These are phyloP conservation scores for Diadegma fenestrale DNA, from an alignment of 2,888 invertebrate genomes.

Conservation along the genomic window DNA sequence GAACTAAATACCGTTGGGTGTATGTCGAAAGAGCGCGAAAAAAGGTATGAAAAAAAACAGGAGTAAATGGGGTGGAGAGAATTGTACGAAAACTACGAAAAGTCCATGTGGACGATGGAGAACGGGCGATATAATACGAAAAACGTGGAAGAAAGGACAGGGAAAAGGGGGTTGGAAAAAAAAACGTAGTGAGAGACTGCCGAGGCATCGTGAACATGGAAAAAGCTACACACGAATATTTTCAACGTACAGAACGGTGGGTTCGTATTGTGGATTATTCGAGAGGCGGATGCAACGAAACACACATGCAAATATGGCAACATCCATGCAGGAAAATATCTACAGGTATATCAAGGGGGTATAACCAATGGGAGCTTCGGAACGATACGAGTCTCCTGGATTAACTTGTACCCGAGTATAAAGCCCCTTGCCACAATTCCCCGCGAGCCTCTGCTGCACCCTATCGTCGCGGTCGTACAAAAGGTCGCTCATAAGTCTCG, in stretches of 20 bases:
- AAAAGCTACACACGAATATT: slow-evolving; percentile 58
- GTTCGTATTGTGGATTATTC: slow-evolving; percentile 47
- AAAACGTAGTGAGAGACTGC: slow-evolving; percentile 52
- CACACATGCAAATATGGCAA: slow-evolving; percentile 41
- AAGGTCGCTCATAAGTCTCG: slow-evolving; percentile 80
- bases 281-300: slow-evolving; percentile 46
- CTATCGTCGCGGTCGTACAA: slow-evolving; percentile 76
- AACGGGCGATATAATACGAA: slow-evolving; percentile 43
- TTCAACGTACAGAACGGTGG: slow-evolving; percentile 55
- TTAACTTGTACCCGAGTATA: slow-evolving; percentile 81
- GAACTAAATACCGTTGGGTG: slow-evolving; percentile 27
- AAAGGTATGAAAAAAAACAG: slow-evolving; percentile 34
- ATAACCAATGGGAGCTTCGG: slow-evolving; percentile 59
- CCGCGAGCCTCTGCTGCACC: slow-evolving; percentile 51
- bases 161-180: slow-evolving; percentile 34
- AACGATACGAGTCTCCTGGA: slow-evolving; percentile 72
- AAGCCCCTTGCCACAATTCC: slow-evolving; percentile 72
- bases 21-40: slow-evolving; percentile 47
- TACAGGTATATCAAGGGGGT: slow-evolving; percentile 8
- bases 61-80: slow-evolving; percentile 56
- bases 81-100: slow-evolving; percentile 61
- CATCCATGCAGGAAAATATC: slow-evolving; percentile 22
- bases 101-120: slow-evolving; percentile 38
- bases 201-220: slow-evolving; percentile 47
- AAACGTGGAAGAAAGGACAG: slow-evolving; percentile 32